phyloP scores from a whole-genome alignment of 2,888 invertebrate genomes.

The Eristalis tenax region DNA sequence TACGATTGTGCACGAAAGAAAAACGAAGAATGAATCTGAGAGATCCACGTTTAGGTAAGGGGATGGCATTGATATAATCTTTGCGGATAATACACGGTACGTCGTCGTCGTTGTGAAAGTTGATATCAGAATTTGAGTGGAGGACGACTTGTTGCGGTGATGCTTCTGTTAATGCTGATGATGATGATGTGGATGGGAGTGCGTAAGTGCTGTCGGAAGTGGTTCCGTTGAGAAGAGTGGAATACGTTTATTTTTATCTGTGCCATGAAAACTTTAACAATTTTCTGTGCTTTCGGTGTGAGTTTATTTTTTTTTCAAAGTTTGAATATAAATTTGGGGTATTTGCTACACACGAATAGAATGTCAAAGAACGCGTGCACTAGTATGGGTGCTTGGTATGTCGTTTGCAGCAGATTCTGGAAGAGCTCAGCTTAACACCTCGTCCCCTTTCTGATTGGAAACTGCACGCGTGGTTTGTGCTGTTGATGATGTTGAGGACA shows the following conservation, averaged over 20 bases:
- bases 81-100: conserved; percentile 1
- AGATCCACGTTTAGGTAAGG: conserved; percentile 8
- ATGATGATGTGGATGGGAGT: conserved; percentile 22
- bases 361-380: no score
- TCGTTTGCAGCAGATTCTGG: no score
- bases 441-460: no score
- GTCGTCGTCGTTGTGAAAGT: conserved; percentile 11
- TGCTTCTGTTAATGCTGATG: conserved; percentile 19
- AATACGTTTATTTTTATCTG: conserved; percentile 18
- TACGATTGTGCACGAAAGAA: conserved; percentile 29
- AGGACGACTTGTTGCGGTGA: conserved; percentile 49
- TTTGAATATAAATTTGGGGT: neutral
- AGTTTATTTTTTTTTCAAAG: neutral
- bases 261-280: neutral
- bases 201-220: conserved; percentile 29
- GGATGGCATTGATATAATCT: conserved; percentile 31
- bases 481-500: no score
- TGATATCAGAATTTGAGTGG: conserved; percentile 19
- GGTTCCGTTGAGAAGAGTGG: conserved; percentile 19
- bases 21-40: conserved; percentile 11
- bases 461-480: no score
- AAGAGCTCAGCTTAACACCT: no score
- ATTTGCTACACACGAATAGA: neutral
- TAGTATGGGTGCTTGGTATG: no score
- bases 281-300: neutral